phyloP scores from a whole-genome alignment of 1,140 invertebrate genomes.

The Sitophilus oryzae region DNA sequence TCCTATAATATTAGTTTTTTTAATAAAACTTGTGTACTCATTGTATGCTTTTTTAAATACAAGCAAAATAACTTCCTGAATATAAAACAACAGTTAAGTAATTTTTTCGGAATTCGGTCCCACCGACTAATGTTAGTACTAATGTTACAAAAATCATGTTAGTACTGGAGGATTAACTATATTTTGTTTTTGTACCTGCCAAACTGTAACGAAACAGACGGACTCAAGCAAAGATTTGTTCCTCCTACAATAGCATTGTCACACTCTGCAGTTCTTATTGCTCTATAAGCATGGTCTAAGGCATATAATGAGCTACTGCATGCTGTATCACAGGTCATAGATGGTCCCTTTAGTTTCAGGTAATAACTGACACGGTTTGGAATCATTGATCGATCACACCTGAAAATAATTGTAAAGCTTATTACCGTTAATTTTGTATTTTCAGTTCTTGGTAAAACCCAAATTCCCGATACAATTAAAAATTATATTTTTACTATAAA shows the following conservation, averaged over 20 bases:
- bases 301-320: constrained; percentile 86
- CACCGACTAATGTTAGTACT: too few species aligned
- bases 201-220: constrained; percentile 80
- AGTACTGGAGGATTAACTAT: too few species aligned
- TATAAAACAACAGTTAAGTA: too few species aligned
- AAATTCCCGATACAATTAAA: too few species aligned
- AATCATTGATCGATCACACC: constrained; percentile 84
- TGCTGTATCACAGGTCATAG: constrained; percentile 79
- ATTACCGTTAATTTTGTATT: not conserved
- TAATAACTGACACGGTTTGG: constrained; percentile 82
- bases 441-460: not conserved
- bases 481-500: not conserved
- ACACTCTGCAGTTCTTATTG: constrained; percentile 70
- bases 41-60: too few species aligned
- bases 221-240: constrained; percentile 77
- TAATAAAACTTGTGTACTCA: too few species aligned
- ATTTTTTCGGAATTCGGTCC: too few species aligned
- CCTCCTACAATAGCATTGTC: constrained; percentile 86
- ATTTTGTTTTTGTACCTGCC: constrained; percentile 45
- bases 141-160: too few species aligned
- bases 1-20: too few species aligned
- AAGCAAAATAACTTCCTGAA: too few species aligned
- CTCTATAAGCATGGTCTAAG: constrained; percentile 72
- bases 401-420: constrained; percentile 30
- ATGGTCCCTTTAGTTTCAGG: constrained; percentile 67